Conservation (phyloP, 2,888 invertebrate species). For the Hemicrepidius hirtus region DNA sequence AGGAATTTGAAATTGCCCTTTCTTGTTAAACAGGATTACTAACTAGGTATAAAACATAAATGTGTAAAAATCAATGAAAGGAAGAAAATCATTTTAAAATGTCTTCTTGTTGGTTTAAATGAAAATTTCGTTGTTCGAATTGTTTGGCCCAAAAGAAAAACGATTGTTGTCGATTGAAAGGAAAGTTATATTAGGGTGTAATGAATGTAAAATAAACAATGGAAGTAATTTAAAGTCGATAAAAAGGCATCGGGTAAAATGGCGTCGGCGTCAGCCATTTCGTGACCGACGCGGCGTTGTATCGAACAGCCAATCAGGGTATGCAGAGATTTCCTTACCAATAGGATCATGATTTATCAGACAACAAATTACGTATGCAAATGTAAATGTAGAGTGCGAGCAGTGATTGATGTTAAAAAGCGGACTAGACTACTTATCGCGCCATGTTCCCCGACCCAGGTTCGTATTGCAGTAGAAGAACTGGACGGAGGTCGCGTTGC, state of each 20-base stretch:
- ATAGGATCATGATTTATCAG: slow-evolving; percentile 60
- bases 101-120: too few species aligned
- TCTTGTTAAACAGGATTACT: too few species aligned
- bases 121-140: too few species aligned
- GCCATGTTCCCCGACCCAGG: slow-evolving; percentile 56
- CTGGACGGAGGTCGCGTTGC: slow-evolving; percentile 19
- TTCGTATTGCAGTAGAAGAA: slow-evolving; percentile 56
- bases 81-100: too few species aligned
- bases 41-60: too few species aligned
- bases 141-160: neutral
- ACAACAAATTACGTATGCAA: slow-evolving; percentile 59
- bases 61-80: too few species aligned
- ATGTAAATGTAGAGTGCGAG: slow-evolving; percentile 52
- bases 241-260: slow-evolving; percentile 53
- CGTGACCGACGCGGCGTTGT: slow-evolving; percentile 41
- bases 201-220: neutral
- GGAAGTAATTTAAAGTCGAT: neutral
- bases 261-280: slow-evolving; percentile 62
- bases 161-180: neutral
- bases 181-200: neutral
- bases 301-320: slow-evolving; percentile 57
- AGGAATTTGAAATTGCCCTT: too few species aligned
- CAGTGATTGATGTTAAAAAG: slow-evolving; percentile 60
- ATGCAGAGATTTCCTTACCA: slow-evolving; percentile 57
- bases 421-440: slow-evolving; percentile 61